Evolutionary conservation across 2,113 vertebrate genomes (phyloP), one percentile per base, ranked within the genome.

Genomic region (Panurus biarmicus): DNA sequence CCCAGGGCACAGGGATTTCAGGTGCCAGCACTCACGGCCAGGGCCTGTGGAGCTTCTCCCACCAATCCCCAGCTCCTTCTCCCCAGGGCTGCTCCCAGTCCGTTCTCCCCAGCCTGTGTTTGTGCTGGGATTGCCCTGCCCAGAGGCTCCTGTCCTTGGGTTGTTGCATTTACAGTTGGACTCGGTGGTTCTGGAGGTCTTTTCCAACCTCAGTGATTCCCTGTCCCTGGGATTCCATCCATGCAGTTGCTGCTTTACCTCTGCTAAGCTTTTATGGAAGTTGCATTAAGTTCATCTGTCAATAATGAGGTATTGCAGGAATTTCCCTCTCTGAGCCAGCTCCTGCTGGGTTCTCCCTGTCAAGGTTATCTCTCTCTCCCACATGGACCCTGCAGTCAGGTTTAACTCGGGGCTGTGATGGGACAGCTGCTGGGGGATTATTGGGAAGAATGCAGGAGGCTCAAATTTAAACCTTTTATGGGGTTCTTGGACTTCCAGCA

Each of bases 381-480:
- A 29, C 70, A 47, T 0, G 40, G 78, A 26, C 17, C 78, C 70
- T 89, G 70, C 62, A 69, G 14, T 23, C 62, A 83, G 87, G 54
- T 75, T 48, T 9, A 6, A 31, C 70, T 72, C 9, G 1, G 0
- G 61, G 40, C 54, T 54, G 5, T 40, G 70, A 24, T 23, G 14
- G 70, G 40, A 75, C 87, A 89, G 87, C 87, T 89, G 87, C 87
- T 0, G 47, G 47, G 77, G 78, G 87, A 89, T 89, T 89, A 89
- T 75, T 82, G 87, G 70, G 70, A 82, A 69, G 87, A 89, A 89
- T 83, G 78, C 54, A 69, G 78, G 62, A 75, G 87, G 87, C 78
- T 89, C 87, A 82, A 19, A 83, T 89, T 61, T 6, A 82, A 62
- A 62, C 87, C 87, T 89, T 82, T 82, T 61, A 61, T 1, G 1